These are phyloP conservation scores for Dasysyrphus tricinctus DNA, from an alignment of 2,888 invertebrate species.

Conservation along the genomic window DNA sequence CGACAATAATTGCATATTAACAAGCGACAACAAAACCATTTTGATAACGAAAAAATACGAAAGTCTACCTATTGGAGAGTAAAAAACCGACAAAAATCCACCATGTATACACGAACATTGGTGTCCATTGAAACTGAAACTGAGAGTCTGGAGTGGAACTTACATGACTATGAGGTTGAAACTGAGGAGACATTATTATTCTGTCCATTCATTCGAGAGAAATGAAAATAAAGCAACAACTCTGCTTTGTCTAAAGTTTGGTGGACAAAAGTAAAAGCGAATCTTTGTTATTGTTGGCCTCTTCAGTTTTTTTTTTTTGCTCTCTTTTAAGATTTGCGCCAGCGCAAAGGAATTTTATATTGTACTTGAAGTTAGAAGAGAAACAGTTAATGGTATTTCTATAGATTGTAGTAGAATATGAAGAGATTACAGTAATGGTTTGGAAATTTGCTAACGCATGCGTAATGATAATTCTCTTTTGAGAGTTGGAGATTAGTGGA, in stretches of 20 bases:
- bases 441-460: conserved; percentile 2
- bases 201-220: conserved; percentile 2
- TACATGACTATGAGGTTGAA: background rate
- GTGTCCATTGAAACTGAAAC: conserved; percentile 52
- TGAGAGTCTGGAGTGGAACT: conserved; percentile 50
- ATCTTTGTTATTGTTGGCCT: conserved; percentile 63
- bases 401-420: conserved; percentile 7
- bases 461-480: background rate
- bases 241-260: conserved; percentile 13
- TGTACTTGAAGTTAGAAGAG: conserved; percentile 29
- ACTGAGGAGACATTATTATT: background rate
- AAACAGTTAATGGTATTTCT: background rate
- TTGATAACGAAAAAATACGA: conserved; percentile 42
- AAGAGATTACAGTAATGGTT: conserved; percentile 6
- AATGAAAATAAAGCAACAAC: conserved; percentile 58
- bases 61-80: conserved; percentile 40
- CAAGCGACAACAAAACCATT: conserved; percentile 22
- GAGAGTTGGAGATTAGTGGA: conserved; percentile 6
- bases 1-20: conserved; percentile 52
- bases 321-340: background rate
- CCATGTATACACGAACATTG: conserved; percentile 57
- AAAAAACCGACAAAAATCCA: conserved; percentile 23
- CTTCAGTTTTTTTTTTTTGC: background rate
- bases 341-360: conserved; percentile 21
- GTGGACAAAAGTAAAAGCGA: conserved; percentile 63